These are phyloP conservation scores for Sesamia nonagrioides DNA, from an alignment of 1,140 invertebrate genomes.

Conservation along the genomic window DNA sequence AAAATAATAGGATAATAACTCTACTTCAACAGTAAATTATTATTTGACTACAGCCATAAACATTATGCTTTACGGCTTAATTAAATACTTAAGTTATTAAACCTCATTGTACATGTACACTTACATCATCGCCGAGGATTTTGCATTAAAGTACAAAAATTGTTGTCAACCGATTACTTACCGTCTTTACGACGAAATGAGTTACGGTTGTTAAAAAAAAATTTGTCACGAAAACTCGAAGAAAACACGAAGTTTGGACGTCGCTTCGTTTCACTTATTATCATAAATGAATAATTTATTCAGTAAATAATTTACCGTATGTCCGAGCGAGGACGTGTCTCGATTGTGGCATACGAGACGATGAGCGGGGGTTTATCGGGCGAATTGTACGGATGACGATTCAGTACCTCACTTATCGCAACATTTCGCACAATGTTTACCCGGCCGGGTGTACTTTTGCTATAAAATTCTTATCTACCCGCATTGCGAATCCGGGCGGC, in stretches of 20 bases:
- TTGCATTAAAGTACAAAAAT: neutral
- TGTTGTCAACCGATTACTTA: neutral
- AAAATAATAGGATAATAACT: constrained; percentile 21
- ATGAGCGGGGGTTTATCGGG: constrained; percentile 6
- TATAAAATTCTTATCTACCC: constrained; percentile 83
- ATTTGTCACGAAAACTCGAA: constrained; percentile 23
- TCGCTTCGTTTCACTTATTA: constrained; percentile 55
- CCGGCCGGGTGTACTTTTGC: constrained; percentile 67
- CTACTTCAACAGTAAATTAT: neutral
- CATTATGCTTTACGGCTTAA: neutral
- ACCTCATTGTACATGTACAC: neutral
- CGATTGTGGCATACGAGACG: constrained; percentile 26
- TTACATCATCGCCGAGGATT: neutral
- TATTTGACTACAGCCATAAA: neutral
- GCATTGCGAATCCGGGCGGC: constrained; percentile 77
- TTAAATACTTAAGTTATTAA: constrained; percentile 16
- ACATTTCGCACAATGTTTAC: constrained; percentile 68
- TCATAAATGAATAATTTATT: constrained; percentile 75
- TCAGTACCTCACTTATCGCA: constrained; percentile 64
- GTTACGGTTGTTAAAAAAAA: neutral
- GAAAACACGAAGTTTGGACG: constrained; percentile 53
- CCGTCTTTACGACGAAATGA: neutral
- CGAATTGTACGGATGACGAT: constrained; percentile 39
- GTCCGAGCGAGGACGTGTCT: constrained; percentile 29
- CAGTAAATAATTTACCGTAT: constrained; percentile 59